Evolutionary conservation across 2,113 vertebrate genomes (phyloP).

Genomic region (Aix galericulata): DNA sequence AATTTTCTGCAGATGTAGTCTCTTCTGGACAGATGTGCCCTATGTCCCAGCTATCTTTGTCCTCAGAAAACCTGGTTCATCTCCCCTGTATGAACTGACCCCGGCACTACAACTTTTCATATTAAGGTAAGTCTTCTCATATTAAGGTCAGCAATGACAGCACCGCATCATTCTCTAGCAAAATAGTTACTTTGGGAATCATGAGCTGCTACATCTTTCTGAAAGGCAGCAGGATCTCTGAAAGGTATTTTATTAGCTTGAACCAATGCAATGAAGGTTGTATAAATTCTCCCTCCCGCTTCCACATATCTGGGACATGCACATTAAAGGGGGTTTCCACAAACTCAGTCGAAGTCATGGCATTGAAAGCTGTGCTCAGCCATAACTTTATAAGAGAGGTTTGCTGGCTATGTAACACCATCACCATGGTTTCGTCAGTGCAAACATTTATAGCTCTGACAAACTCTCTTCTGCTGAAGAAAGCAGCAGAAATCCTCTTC

Average conservation of each 20-base stretch:
- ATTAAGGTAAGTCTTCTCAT: neutral
- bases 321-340: neutral
- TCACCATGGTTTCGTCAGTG: neutral
- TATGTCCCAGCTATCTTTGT: neutral
- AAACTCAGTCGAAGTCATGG: neutral
- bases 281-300: neutral
- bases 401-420: neutral
- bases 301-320: neutral
- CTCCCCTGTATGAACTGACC: neutral
- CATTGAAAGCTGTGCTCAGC: neutral
- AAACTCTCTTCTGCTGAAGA: neutral
- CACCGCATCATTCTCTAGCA: neutral
- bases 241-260: neutral
- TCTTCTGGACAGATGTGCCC: neutral
- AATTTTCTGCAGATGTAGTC: neutral
- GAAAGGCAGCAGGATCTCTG: neutral
- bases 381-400: neutral
- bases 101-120: neutral
- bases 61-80: neutral
- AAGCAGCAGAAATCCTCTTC: neutral
- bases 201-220: neutral
- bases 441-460: neutral
- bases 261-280: neutral
- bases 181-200: neutral
- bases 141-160: neutral